phyloP scores from a whole-genome alignment of 2,113 vertebrate species.

The Archocentrus centrarchus region DNA sequence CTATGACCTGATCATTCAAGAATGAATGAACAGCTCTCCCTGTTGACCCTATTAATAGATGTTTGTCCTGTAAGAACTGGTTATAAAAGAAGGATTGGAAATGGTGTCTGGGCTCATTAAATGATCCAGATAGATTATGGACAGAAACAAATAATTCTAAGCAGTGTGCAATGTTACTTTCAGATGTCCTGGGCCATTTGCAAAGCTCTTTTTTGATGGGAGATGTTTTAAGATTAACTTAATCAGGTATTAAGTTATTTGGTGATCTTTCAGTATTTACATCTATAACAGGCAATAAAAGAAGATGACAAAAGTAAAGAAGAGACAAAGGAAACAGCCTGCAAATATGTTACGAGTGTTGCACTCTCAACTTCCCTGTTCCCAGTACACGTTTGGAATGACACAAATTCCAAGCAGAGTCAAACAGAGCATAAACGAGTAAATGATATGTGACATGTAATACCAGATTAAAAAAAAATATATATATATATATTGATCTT shows the following conservation, averaged over 20 bases:
- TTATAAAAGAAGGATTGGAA: no score
- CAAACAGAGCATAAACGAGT: not conserved
- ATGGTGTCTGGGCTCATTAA: no score
- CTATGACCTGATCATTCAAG: no score
- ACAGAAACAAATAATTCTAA: not conserved
- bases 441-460: not conserved
- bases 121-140: no score
- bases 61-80: not conserved
- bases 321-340: not conserved
- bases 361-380: not conserved
- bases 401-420: not conserved
- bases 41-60: not conserved
- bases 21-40: no score
- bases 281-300: not conserved
- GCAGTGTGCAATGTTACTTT: not conserved
- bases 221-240: no score
- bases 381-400: not conserved
- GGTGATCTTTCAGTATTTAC: not conserved
- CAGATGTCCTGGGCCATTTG: not conserved
- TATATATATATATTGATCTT: no score
- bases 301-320: no score
- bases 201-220: not conserved
- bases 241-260: no score
- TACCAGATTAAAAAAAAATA: not conserved
- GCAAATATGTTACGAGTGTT: not conserved